A percentile compares a stretch with the other conserved stretches of the same genome.
These are phyloP conservation scores for Drosophila ustulata DNA, from an alignment of 2,888 invertebrate genomes.

Conservation along the genomic window DNA sequence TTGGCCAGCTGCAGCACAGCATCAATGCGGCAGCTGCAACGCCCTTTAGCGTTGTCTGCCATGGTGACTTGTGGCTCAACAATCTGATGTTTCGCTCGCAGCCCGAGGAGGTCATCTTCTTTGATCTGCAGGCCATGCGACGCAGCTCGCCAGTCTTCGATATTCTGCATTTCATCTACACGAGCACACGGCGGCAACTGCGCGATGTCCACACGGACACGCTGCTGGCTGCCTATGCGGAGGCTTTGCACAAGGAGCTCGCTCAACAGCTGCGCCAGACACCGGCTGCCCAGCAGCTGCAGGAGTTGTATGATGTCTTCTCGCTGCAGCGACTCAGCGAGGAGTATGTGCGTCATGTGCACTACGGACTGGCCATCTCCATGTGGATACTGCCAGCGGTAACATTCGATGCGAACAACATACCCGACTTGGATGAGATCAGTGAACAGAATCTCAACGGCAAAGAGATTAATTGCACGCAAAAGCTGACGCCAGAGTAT, in stretches of 20 bases:
- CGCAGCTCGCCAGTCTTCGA: constrained; percentile 83
- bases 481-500: constrained; percentile 83
- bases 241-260: constrained; percentile 70
- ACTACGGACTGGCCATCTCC: constrained; percentile 82
- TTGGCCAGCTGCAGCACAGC: constrained; percentile 67
- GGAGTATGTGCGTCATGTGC: constrained; percentile 78
- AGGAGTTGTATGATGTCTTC: constrained; percentile 66
- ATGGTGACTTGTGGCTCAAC: constrained; percentile 84
- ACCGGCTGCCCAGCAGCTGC: constrained; percentile 46
- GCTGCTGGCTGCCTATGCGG: constrained; percentile 79
- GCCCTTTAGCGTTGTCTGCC: constrained; percentile 81
- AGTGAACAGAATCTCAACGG: constrained; percentile 76
- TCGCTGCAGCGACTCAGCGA: constrained; percentile 77
- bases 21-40: constrained; percentile 67
- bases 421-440: constrained; percentile 82
- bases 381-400: constrained; percentile 84
- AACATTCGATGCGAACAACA: constrained; percentile 83
- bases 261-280: constrained; percentile 67
- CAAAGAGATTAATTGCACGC: constrained; percentile 80
- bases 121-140: constrained; percentile 84
- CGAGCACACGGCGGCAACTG: constrained; percentile 82
- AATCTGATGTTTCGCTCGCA: constrained; percentile 82
- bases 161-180: constrained; percentile 83
- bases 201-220: constrained; percentile 76
- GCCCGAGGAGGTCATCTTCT: constrained; percentile 78